phyloP scores from a whole-genome alignment of 2,888 invertebrate genomes.

The Hirudinaria manillensis region DNA sequence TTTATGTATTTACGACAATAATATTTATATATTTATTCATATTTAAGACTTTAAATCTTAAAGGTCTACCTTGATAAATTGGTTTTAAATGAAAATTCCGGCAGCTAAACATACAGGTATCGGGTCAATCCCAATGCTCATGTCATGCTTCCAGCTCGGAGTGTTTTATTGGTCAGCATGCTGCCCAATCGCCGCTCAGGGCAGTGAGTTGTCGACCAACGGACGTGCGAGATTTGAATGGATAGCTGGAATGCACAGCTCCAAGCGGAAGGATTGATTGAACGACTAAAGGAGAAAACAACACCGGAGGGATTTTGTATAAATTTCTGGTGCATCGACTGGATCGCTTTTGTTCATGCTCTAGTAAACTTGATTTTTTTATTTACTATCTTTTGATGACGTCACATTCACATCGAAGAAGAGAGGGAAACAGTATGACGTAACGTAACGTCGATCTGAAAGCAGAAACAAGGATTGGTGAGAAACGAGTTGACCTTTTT shows the following conservation, averaged over 20 bases:
- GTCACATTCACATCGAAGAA: too few species aligned
- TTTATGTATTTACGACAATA: too few species aligned
- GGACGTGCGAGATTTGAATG: conserved; percentile 1
- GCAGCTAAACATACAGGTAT: too few species aligned
- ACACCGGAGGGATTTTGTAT: neutral
- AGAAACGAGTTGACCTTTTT: too few species aligned
- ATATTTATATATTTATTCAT: too few species aligned
- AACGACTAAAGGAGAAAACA: neutral
- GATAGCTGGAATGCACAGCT: neutral
- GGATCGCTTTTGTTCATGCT: neutral
- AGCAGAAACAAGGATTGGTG: neutral
- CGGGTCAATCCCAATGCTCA: too few species aligned
- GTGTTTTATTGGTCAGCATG: conserved; percentile 7
- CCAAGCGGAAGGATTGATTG: neutral
- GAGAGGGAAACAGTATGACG: too few species aligned
- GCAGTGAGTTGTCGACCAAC: conserved; percentile 14
- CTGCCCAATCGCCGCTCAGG: conserved; percentile 9
- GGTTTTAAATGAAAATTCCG: too few species aligned
- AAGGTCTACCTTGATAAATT: too few species aligned
- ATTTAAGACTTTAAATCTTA: too few species aligned
- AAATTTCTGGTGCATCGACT: neutral
- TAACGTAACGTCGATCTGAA: conserved; percentile 3
- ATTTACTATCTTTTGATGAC: neutral
- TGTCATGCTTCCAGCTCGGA: too few species aligned
- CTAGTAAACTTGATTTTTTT: neutral